These are phyloP conservation scores for Sabellastarte sp. DNA, from an alignment of 2,888 invertebrate genomes.

Conservation along the genomic window DNA sequence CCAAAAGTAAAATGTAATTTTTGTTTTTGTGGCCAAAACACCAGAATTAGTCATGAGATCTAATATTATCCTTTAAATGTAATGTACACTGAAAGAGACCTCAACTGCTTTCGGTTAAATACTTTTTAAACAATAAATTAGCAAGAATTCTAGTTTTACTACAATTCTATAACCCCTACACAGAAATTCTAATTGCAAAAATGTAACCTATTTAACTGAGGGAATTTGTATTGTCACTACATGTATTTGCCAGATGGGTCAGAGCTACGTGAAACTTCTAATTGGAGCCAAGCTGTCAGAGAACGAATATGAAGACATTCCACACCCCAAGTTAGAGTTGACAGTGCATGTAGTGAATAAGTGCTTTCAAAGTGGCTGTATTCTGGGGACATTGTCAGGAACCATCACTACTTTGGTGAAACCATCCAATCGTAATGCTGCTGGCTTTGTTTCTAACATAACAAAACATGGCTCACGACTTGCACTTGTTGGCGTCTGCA, in stretches of 20 bases:
- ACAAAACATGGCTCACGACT: conserved; percentile 22
- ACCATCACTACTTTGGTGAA: conserved; percentile 10
- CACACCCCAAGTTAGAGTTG: conserved; percentile 26
- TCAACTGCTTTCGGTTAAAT: too few relatives aligned
- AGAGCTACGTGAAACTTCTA: conserved; percentile 10
- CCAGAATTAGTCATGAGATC: too few relatives aligned
- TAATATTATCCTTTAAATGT: too few relatives aligned
- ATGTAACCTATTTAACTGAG: background rate
- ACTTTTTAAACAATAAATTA: too few relatives aligned
- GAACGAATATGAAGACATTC: conserved; percentile 65
- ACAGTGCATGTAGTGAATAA: conserved; percentile 29
- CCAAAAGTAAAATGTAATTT: too few relatives aligned
- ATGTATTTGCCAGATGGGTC: too few relatives aligned
- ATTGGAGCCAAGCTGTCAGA: conserved; percentile 65
- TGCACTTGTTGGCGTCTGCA: conserved; percentile 18
- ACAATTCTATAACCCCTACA: background rate
- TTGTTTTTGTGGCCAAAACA: too few relatives aligned
- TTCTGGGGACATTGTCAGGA: conserved; percentile 24
- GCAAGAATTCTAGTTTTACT: too few relatives aligned
- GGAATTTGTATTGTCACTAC: background rate
- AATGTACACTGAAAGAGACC: too few relatives aligned
- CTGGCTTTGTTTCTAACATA: conserved; percentile 9
- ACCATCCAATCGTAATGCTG: conserved; percentile 12
- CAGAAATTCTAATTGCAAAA: background rate
- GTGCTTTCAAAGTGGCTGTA: conserved; percentile 21